phyloP scores from a whole-genome alignment of 2,797 vertebrate genomes.

The Nannoperca australis region DNA sequence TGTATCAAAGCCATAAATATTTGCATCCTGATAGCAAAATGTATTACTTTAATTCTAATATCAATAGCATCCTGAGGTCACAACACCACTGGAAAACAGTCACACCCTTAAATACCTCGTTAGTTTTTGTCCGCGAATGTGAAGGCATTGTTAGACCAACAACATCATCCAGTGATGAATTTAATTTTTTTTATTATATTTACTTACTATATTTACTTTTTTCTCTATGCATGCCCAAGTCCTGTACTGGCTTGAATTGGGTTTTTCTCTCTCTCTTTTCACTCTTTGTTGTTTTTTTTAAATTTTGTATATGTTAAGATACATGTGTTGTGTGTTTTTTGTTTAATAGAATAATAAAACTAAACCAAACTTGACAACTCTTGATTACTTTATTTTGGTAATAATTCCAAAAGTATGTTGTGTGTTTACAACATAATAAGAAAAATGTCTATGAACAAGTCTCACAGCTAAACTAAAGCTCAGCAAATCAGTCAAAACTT shows the following conservation, averaged over 20 bases:
- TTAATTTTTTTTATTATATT: not conserved
- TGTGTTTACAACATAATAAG: too few relatives aligned
- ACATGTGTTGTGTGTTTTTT: not conserved
- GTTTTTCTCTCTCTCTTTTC: too few relatives aligned
- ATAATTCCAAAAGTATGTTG: not conserved
- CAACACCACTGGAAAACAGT: slow-evolving; percentile 1
- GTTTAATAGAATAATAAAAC: not conserved
- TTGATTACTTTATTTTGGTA: not conserved
- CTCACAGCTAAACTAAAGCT: not conserved
- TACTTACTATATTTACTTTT: not conserved
- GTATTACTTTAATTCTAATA: slow-evolving; percentile 35
- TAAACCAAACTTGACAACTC: not conserved
- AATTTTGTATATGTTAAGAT: not conserved
- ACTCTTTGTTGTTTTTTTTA: not conserved
- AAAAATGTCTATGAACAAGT: not conserved
- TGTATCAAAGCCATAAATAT: slow-evolving; percentile 34
- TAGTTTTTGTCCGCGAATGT: not conserved
- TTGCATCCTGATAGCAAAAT: slow-evolving; percentile 19
- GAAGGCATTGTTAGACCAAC: not conserved
- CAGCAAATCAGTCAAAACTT: not conserved
- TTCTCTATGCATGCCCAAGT: not conserved
- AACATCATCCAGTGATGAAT: not conserved
- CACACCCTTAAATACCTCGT: slow-evolving; percentile 1
- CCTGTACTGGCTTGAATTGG: not conserved
- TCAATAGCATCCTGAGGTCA: slow-evolving; percentile 1